Evolutionary conservation across 1,140 invertebrate genomes (phyloP).

Genomic region (Drosophila murphyi): DNA sequence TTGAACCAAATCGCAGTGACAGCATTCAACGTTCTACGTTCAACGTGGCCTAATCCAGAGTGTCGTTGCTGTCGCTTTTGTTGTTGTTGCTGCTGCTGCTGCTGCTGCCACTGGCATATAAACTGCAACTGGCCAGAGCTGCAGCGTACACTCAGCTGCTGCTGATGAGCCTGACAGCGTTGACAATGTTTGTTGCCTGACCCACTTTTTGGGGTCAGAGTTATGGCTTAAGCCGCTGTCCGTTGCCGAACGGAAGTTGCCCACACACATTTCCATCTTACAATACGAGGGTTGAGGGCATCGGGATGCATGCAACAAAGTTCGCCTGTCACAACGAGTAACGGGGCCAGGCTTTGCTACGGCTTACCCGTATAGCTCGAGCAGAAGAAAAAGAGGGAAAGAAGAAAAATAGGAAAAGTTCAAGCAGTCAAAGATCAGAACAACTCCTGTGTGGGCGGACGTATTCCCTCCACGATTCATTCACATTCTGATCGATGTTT

Average conservation of each 20-base stretch:
- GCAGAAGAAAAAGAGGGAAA: background rate
- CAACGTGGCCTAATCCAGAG: slow-evolving; percentile 48
- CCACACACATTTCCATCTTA: slow-evolving; percentile 34
- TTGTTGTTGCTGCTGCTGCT: slow-evolving; percentile 24
- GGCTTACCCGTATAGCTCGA: background rate
- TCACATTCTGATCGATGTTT: slow-evolving; percentile 47
- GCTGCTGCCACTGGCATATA: slow-evolving; percentile 18
- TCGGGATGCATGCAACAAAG: slow-evolving; percentile 1
- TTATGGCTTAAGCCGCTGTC: slow-evolving; percentile 27
- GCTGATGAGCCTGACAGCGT: slow-evolving; percentile 18
- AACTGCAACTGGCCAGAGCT: slow-evolving; percentile 10
- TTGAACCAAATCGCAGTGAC: slow-evolving; percentile 31
- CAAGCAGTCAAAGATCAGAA: background rate
- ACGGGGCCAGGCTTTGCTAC: background rate
- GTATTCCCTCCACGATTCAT: background rate
- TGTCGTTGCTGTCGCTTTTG: slow-evolving; percentile 30
- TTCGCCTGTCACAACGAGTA: background rate
- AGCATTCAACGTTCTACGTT: slow-evolving; percentile 37
- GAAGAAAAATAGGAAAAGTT: background rate
- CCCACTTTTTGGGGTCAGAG: slow-evolving; percentile 39
- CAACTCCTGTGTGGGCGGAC: background rate
- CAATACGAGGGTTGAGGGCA: background rate
- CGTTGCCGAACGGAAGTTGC: slow-evolving; percentile 35
- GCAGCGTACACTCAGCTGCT: slow-evolving; percentile 1
- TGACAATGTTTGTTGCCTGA: slow-evolving; percentile 39